Evolutionary conservation across 2,888 invertebrate genomes (phyloP), one percentile per base, ranked within the genome.

Genomic region (Cremastinae sp.): DNA sequence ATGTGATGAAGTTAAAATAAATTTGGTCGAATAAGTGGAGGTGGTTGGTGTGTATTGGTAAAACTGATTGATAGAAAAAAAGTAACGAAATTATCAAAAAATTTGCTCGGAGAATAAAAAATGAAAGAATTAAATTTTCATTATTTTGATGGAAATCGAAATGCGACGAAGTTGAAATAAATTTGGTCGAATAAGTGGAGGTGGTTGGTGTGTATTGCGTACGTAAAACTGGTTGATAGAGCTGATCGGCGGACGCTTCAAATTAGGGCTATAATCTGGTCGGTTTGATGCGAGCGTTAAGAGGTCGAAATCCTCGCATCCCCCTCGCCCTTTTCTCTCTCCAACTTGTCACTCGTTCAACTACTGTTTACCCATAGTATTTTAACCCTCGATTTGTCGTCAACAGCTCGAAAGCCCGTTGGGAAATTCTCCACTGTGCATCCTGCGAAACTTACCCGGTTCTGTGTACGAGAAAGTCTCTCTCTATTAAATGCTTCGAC

Each of bases 321-420:
- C 20, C 9, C 54, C 18, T 18, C 53, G 36, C 9, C 10, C 18
- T 18, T 14, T 8, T 43, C 20, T 43, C 68, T 58, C 64, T 74
- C 62, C 59, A 69, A 28, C 65, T 41, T 64, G 68, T 58, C 72
- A 45, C 80, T 79, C 78, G 75, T 73, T 77, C 78, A 73, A 76
- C 82, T 80, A 75, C 84, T 89, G 85, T 90, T 90, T 90, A 87
- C 89, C 86, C 82, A 89, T 87, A 84, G 89, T 84, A 88, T 90
- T 89, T 90, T 88, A 89, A 89, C 89, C 89, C 89, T 89, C 89
- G 87, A 90, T 90, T 90, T 90, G 89, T 90, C 89, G 87, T 89
- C 88, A 89, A 89, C 89, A 88, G 88, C 87, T 87, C 86, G 77
- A 82, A 77, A 84, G 83, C 82, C 89, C 88, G 85, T 86, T 84